Percentiles rank a stretch among this genome's conserved stretches.
phyloP scores from a whole-genome alignment of 2,888 invertebrate genomes.

The Hirtodrosophila confusa region DNA sequence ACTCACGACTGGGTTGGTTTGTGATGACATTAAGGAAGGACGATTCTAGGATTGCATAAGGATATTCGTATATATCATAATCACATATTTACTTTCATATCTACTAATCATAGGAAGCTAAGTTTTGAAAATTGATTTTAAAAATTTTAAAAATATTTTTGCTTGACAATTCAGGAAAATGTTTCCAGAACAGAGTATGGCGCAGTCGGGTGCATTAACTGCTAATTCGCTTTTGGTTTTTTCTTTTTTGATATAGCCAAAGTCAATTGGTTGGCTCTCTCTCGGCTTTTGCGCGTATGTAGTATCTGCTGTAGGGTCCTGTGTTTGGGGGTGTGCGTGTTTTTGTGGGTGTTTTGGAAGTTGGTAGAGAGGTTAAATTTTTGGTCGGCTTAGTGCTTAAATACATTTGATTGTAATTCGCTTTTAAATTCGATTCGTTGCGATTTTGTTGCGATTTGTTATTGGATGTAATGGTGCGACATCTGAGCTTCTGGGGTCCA shows the following conservation, averaged over 20 bases:
- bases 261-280: conserved; percentile 64
- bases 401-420: conserved; percentile 80
- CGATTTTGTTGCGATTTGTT: conserved; percentile 74
- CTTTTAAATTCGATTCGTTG: conserved; percentile 76
- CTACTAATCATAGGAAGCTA: too few relatives aligned
- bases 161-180: too few relatives aligned
- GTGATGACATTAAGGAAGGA: too few relatives aligned
- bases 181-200: too few relatives aligned
- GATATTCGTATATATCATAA: too few relatives aligned
- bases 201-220: too few relatives aligned
- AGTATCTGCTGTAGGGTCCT: conserved; percentile 23
- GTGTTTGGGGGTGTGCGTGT: conserved; percentile 5
- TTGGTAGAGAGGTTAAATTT: conserved; percentile 53
- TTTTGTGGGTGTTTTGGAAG: conserved; percentile 9
- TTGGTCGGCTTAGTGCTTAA: conserved; percentile 74
- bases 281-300: conserved; percentile 13
- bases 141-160: too few relatives aligned
- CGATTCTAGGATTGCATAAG: too few relatives aligned
- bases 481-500: conserved; percentile 62
- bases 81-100: too few relatives aligned
- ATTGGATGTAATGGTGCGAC: conserved; percentile 77
- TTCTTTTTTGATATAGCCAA: conserved; percentile 39
- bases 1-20: too few relatives aligned
- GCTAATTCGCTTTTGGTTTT: conserved; percentile 18
- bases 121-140: too few relatives aligned